These are phyloP conservation scores for Kryptolebias marmoratus DNA, from an alignment of 2,113 vertebrate genomes.

Conservation along the genomic window DNA sequence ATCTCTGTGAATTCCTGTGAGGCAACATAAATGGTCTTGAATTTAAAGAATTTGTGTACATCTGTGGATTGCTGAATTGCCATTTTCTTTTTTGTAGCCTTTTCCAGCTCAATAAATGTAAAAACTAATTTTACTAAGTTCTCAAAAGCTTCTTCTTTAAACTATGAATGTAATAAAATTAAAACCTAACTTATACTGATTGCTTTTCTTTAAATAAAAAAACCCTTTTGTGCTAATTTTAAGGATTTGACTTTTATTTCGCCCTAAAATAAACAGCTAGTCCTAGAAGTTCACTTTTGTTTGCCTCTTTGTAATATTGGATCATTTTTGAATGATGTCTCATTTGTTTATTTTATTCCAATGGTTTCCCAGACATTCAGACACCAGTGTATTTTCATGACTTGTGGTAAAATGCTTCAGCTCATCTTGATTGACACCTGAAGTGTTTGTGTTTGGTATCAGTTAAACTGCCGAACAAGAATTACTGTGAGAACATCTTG, in stretches of 20 bases:
- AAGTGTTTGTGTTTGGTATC: slow-evolving; percentile 14
- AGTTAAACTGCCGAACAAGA: slow-evolving; percentile 19
- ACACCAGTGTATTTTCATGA: background rate
- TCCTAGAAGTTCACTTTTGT: background rate
- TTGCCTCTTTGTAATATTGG: background rate
- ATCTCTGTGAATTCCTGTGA: background rate
- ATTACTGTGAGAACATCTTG: slow-evolving; percentile 26
- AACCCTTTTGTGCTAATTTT: too few species aligned
- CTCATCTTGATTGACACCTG: slow-evolving; percentile 25
- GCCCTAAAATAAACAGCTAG: too few species aligned
- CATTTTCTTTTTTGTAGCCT: too few species aligned
- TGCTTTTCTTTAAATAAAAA: too few species aligned
- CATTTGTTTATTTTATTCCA: background rate
- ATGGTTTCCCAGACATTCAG: background rate
- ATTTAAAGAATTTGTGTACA: background rate
- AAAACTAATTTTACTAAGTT: too few species aligned
- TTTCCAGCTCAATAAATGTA: too few species aligned
- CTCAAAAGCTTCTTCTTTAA: too few species aligned
- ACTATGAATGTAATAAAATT: too few species aligned
- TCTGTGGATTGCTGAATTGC: too few species aligned
- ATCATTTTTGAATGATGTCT: background rate
- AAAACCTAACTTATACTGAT: too few species aligned
- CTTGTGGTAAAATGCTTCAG: background rate
- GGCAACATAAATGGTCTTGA: background rate
- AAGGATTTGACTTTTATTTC: too few species aligned